Evolutionary conservation across 2,797 vertebrate species (phyloP).

Genomic region (Mormyrops attenuatus): DNA sequence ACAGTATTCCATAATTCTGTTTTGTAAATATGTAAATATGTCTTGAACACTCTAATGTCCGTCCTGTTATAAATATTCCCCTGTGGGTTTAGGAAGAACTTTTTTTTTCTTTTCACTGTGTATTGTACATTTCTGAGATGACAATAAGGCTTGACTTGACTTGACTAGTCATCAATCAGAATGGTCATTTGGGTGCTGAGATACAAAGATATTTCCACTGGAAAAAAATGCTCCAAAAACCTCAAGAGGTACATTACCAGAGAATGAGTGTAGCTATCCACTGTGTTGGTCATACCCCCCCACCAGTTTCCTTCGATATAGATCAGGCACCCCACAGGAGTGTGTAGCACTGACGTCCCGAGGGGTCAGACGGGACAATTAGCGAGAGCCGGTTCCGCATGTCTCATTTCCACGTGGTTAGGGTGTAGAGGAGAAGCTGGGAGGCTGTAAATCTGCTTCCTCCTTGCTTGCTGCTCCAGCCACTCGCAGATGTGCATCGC

Average conservation of each 20-base stretch:
- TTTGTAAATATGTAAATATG: background rate
- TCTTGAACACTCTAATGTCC: background rate
- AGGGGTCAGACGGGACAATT: slow-evolving; percentile 36
- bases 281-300: background rate
- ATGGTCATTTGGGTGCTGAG: background rate
- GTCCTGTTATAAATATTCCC: background rate
- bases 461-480: background rate
- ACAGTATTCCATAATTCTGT: background rate
- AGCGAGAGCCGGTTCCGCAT: background rate
- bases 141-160: background rate
- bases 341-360: slow-evolving; percentile 36
- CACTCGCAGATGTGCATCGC: background rate
- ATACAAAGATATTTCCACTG: background rate
- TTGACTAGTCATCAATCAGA: background rate
- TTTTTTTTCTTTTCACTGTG: background rate
- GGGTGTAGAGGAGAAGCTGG: background rate
- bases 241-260: background rate
- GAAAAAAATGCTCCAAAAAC: background rate
- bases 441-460: background rate
- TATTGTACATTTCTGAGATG: background rate
- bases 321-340: slow-evolving; percentile 43
- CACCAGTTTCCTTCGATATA: background rate
- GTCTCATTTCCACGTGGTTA: background rate
- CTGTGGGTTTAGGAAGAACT: background rate
- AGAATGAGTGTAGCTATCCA: background rate